Percentiles rank a stretch among this genome's conserved stretches.
Evolutionary conservation across 1,140 invertebrate species (phyloP).

Genomic region (Cotesia glomerata): DNA sequence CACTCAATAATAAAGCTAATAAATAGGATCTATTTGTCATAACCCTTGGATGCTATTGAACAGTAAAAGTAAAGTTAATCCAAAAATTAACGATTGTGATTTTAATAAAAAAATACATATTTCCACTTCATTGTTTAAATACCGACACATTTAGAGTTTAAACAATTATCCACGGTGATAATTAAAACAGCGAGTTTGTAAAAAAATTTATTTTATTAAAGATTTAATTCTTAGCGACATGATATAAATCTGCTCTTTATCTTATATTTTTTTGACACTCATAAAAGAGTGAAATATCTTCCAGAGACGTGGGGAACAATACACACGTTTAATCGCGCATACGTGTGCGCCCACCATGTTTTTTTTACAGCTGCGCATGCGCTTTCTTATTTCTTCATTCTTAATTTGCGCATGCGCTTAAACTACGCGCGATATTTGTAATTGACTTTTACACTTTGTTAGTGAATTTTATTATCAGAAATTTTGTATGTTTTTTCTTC

Average conservation of each 20-base stretch:
- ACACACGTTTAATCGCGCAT: conserved; percentile 2
- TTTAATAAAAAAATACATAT: not conserved
- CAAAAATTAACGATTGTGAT: not conserved
- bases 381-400: too few relatives aligned
- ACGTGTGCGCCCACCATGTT: not conserved
- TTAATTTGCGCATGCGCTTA: too few relatives aligned
- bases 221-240: not conserved
- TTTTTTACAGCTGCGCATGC: not conserved
- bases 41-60: conserved; percentile 1
- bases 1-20: conserved; percentile 1
- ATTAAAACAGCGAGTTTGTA: not conserved
- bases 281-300: not conserved
- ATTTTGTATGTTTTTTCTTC: too few relatives aligned
- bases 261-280: not conserved
- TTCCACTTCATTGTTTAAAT: not conserved
- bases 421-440: too few relatives aligned
- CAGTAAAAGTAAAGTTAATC: not conserved
- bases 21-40: not conserved
- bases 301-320: not conserved
- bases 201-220: not conserved
- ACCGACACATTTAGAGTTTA: not conserved
- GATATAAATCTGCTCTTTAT: not conserved
- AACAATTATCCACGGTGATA: not conserved
- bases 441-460: too few relatives aligned
- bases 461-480: not conserved